Evolutionary conservation across 2,113 vertebrate species (phyloP), one percentile per base, ranked within the genome.

Genomic region (Stigmatopora argus): DNA sequence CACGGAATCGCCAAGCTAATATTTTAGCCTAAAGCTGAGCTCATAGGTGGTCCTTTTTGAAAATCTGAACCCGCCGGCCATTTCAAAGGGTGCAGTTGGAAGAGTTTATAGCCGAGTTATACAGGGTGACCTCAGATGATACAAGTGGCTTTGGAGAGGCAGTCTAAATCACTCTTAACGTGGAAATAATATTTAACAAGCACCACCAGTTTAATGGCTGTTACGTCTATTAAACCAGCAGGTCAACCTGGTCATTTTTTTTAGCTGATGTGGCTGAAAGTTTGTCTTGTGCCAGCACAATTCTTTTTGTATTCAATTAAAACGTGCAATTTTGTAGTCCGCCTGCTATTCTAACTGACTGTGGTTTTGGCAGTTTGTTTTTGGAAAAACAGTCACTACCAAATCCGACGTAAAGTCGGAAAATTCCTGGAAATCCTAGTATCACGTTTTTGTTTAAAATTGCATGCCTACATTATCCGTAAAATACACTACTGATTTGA

Each of bases 171-270:
- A 65, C 65, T 78, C 45, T 75, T 65, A 56, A 61, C 52, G 71
- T 75, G 66, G 70, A 67, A 63, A 73, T 74, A 77, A 78, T 75
- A 74, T 80, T 83, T 77, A 83, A 78, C 78, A 73, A 61, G 62
- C 58, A 19, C 15, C 64, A 75, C 67, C 69, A 35, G 78, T 79
- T 70, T 70, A 84, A 77, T 79, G 68, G 68, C 35, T 70, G 49
- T 72, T 66, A 81, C 64, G 76, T 80, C 51, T 75, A 72, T 78
- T 78, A 65, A 77, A 72, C 60, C 26, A 59, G 38, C 74, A 38
- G 69, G 69, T 75, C 75, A 67, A 81, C 72, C 63, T 3, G 41
- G 12, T 7, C 13, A 5, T 83, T 78, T 69, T 34, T 76, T 85
- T 78, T 75, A 72, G 65, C 76, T 75, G 66, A 78, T 77, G 57